A percentile compares a stretch with the other conserved stretches of the same genome.
phyloP scores from a whole-genome alignment of 2,113 vertebrate species.

The Phycodurus eques region DNA sequence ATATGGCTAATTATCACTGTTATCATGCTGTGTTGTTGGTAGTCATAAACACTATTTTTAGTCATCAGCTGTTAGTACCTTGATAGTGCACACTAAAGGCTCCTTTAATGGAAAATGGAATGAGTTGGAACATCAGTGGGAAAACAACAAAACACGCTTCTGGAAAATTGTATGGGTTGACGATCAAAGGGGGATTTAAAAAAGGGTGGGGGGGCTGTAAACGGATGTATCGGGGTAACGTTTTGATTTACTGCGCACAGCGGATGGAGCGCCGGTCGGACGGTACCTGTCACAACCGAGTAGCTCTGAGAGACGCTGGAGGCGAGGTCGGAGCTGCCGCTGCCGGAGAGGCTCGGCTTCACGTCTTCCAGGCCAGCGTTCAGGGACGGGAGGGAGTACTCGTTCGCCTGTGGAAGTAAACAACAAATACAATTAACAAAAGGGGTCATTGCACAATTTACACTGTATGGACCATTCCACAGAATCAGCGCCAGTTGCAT shows the following conservation, averaged over 20 bases:
- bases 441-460: not conserved
- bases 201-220: not conserved
- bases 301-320: conserved; percentile 98
- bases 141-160: not conserved
- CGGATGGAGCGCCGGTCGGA: conserved; percentile 46
- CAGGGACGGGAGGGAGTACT: conserved; percentile 96
- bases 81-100: conserved; percentile 6
- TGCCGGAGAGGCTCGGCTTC: conserved; percentile 96
- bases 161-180: not conserved
- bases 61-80: conserved; percentile 6
- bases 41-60: conserved; percentile 6
- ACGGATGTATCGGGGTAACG: not conserved
- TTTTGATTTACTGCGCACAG: conserved; percentile 32
- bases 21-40: conserved; percentile 5
- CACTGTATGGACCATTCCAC: too few relatives aligned
- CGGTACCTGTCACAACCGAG: conserved; percentile 88
- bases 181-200: not conserved
- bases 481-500: not conserved
- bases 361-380: conserved; percentile 96
- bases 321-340: conserved; percentile 93
- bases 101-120: conserved; percentile 7
- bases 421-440: conserved; percentile 13
- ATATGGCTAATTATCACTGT: not conserved
- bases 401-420: conserved; percentile 83
- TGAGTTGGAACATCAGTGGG: conserved; percentile 5